These are phyloP conservation scores for Oophaga sylvatica DNA, from an alignment of 2,797 vertebrate species.

Conservation along the genomic window DNA sequence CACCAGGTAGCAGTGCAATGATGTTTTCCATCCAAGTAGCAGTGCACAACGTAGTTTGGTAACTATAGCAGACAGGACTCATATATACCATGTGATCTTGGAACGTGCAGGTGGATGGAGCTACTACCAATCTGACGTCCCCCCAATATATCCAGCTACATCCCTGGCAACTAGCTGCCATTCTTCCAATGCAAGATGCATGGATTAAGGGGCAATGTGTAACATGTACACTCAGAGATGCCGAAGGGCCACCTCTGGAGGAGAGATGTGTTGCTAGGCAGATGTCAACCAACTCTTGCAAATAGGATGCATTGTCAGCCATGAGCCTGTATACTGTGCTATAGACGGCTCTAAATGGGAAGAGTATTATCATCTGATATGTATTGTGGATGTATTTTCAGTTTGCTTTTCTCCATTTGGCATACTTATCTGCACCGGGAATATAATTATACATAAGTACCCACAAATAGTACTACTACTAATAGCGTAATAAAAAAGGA, in stretches of 20 bases:
- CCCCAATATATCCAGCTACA: too few relatives aligned
- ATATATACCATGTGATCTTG: neutral
- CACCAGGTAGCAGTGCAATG: constrained; percentile 1
- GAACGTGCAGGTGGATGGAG: neutral
- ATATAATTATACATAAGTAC: constrained; percentile 8
- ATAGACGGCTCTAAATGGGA: neutral
- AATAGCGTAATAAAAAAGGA: constrained; percentile 4
- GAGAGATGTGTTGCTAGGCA: neutral
- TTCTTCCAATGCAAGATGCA: neutral
- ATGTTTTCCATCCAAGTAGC: neutral
- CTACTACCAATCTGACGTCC: neutral
- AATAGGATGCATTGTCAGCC: neutral
- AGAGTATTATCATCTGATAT: neutral
- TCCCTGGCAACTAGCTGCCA: neutral
- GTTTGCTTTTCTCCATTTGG: neutral
- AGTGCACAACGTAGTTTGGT: neutral
- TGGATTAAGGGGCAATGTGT: neutral
- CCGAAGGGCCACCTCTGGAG: neutral
- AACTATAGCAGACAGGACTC: neutral
- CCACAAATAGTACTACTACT: neutral
- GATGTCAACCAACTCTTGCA: neutral
- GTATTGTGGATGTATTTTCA: neutral
- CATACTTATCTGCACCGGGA: neutral
- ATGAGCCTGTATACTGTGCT: neutral
- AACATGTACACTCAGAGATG: neutral